Evolutionary conservation across 1,140 invertebrate species (phyloP).

Genomic region (Orchesella cincta): DNA sequence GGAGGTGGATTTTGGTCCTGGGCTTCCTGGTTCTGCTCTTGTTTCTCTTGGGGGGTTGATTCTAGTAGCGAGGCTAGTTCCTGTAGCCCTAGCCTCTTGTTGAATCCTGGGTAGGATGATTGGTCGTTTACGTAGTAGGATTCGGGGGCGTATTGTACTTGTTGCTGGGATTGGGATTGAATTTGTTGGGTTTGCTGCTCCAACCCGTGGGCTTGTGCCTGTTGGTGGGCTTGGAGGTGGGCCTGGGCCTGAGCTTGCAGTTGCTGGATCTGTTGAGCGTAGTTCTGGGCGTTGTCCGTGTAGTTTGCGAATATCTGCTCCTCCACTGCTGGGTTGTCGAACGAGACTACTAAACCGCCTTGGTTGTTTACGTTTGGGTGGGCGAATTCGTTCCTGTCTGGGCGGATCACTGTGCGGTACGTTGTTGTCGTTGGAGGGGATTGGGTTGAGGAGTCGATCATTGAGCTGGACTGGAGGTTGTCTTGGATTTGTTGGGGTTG

Average conservation of each 20-base stretch:
- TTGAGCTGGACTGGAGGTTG: constrained; percentile 32
- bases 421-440: constrained; percentile 68
- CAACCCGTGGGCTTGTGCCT: constrained; percentile 43
- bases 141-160: too few species aligned
- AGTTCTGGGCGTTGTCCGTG: neutral
- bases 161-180: constrained; percentile 55
- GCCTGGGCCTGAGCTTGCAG: constrained; percentile 8
- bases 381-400: constrained; percentile 68
- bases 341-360: constrained; percentile 51
- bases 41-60: neutral
- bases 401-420: constrained; percentile 75
- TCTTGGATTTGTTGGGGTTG: constrained; percentile 40
- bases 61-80: constrained; percentile 31
- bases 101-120: neutral
- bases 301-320: constrained; percentile 17
- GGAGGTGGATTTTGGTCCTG: constrained; percentile 22
- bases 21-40: neutral
- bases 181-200: constrained; percentile 23
- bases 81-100: constrained; percentile 33
- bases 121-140: neutral
- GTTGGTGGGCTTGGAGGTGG: neutral
- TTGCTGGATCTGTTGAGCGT: constrained; percentile 26
- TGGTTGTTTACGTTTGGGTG: too few species aligned
- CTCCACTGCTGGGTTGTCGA: constrained; percentile 41
- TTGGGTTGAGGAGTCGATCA: constrained; percentile 44